Conservation (phyloP, 2,797 vertebrate genomes). For the Chromobotia macracanthus region DNA sequence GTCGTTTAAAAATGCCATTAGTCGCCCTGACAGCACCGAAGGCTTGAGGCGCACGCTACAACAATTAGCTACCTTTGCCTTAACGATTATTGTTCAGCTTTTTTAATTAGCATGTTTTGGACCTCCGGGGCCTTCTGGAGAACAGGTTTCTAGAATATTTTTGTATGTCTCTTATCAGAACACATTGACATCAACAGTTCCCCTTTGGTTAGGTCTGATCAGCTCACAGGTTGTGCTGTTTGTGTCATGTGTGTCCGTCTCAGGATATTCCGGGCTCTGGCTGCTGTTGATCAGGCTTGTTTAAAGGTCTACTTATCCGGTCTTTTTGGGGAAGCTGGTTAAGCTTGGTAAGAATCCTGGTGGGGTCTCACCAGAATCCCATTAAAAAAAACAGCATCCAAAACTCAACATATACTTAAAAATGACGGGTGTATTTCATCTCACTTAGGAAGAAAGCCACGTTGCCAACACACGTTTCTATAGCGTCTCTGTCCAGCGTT, state of each 20-base stretch:
- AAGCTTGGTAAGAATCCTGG: not conserved
- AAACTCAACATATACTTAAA: not conserved
- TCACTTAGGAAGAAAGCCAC: conserved; percentile 10
- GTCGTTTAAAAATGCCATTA: conserved; percentile 36
- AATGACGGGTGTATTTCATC: not conserved
- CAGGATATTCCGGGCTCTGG: conserved; percentile 42
- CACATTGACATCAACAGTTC: conserved; percentile 28
- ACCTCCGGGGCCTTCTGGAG: conserved; percentile 16
- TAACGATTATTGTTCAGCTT: conserved; percentile 14
- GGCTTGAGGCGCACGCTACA: not conserved
- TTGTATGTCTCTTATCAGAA: conserved; percentile 35
- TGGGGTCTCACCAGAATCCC: not conserved
- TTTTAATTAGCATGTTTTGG: conserved; percentile 38
- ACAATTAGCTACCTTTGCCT: conserved; percentile 33
- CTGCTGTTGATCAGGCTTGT: not conserved
- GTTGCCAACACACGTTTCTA: not conserved
- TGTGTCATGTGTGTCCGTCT: conserved; percentile 8
- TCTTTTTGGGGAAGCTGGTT: not conserved
- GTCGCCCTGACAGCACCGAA: conserved; percentile 34
- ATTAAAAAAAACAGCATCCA: not conserved
- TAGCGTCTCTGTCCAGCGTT: not conserved
- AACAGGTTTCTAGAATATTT: conserved; percentile 7
- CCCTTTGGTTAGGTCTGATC: not conserved
- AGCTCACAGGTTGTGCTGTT: not conserved
- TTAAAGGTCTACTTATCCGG: conserved; percentile 1